These are phyloP conservation scores for Muscicapa striata DNA, from an alignment of 2,797 vertebrate species.

Conservation along the genomic window DNA sequence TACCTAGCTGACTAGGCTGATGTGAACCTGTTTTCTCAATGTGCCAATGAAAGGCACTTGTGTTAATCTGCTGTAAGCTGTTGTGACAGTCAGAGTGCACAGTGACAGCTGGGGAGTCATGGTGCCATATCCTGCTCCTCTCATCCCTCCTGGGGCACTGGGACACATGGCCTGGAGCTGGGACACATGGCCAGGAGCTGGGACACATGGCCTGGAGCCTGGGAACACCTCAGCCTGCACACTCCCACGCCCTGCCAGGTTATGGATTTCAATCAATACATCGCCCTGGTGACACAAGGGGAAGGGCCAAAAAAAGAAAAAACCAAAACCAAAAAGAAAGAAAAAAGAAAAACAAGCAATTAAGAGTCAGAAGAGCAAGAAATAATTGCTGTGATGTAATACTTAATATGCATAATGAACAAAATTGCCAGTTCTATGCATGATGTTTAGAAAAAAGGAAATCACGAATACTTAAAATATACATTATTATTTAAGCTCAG, in stretches of 20 bases:
- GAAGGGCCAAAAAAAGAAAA: neutral
- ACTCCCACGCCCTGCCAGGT: conserved; percentile 75
- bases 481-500: neutral
- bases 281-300: neutral
- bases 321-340: neutral
- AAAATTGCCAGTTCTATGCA: neutral
- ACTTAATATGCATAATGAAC: neutral
- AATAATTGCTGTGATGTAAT: conserved; percentile 64
- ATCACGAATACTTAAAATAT: neutral
- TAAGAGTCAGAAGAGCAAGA: conserved; percentile 81
- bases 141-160: neutral
- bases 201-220: conserved; percentile 71
- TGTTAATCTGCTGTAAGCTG: conserved; percentile 13
- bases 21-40: conserved; percentile 29
- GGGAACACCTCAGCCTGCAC: conserved; percentile 72
- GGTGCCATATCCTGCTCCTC: neutral
- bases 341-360: conserved; percentile 67
- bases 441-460: neutral
- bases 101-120: conserved; percentile 61
- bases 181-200: neutral
- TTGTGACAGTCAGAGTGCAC: conserved; percentile 6
- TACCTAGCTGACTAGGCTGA: conserved; percentile 41
- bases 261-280: conserved; percentile 75
- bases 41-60: conserved; percentile 43
- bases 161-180: conserved; percentile 19